Base-by-base conservation (phyloP, 2,113 vertebrate genomes). In the Casuarius casuarius region DNA sequence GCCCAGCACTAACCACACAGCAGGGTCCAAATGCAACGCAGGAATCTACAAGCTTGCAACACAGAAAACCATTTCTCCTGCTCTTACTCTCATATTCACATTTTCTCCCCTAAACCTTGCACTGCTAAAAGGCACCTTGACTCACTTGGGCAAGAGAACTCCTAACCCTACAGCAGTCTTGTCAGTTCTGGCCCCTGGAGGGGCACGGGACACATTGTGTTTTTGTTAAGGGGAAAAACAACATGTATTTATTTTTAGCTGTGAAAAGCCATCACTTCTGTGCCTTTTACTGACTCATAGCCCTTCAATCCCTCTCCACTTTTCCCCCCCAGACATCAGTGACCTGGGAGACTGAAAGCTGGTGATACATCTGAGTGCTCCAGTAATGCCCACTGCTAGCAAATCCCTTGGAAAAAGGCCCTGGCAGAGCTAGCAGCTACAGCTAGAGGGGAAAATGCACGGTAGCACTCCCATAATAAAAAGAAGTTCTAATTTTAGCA, bases 401-500 rank as follows among this genome's bases (percentile, higher is more conserved):
- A 63, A 28, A 28, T 5, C 68, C 63, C 54, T 35, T 12, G 8
- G 5, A 35, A 33, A 10, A 28, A 92, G 73, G 51, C 44, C n/a
- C 84, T 29, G 49, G 72, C 72, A 7, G 1, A 22, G 49, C 25
- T 35, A 26, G 65, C 66, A 62, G 71, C 76, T 25, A 16, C 59
- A 72, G 56, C 76, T 67, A 44, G 59, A 75, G 23, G 29, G 52
- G 54, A 49, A 65, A 48, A 38, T 5, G n/a, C n/a, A 42, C 5
- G 4, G 16, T 4, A 56, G 5, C 51, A 20, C 51, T n/a, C 68
- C 66, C 67, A 33, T 3, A 44, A 62, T 56, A 31, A 89, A 89
- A 71, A 56, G 12, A 18, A 79, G 8, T 44, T 95, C 95, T 90
- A 93, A 95, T 95, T 97, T 97, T 97, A 93, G 95, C 83, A 87